Percentiles rank a stretch among this genome's conserved stretches.
Conservation (phyloP, 2,113 vertebrate species). For the Labeo catla region DNA sequence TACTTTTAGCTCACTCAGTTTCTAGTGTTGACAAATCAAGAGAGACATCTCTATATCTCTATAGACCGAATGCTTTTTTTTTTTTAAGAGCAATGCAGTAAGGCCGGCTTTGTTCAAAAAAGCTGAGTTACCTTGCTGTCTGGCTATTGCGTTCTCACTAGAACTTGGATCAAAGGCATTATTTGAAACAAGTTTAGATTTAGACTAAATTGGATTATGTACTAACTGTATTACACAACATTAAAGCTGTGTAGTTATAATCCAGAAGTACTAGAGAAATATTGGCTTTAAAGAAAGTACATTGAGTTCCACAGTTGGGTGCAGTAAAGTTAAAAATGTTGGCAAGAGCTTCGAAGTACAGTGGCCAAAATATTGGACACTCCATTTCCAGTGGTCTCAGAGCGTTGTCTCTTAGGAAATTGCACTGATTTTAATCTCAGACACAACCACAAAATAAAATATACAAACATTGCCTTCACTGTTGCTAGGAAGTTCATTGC, state of each 20-base stretch:
- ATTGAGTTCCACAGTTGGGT: constrained; percentile 5
- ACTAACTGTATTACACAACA: not conserved
- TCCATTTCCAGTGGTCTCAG: constrained; percentile 14
- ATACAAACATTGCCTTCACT: not conserved
- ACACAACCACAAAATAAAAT: constrained; percentile 9
- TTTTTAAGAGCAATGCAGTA: not conserved
- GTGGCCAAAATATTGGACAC: constrained; percentile 32
- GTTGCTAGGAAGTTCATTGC: constrained; percentile 23
- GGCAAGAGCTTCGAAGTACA: not conserved
- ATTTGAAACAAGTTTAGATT: not conserved
- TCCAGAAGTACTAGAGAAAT: not conserved
- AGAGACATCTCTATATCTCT: not conserved
- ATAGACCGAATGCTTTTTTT: not conserved
- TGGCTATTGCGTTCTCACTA: not conserved
- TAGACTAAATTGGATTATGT: not conserved
- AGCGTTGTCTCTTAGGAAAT: constrained; percentile 20
- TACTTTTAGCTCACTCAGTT: not conserved
- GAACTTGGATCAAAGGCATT: not conserved
- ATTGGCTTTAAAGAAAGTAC: constrained; percentile 5
- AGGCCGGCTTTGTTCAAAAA: not conserved
- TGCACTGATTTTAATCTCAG: constrained; percentile 29
- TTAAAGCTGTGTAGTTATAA: not conserved
- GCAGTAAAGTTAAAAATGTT: constrained; percentile 17
- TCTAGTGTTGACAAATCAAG: not conserved
- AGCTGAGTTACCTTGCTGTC: not conserved